Evolutionary conservation across 2,888 invertebrate species (phyloP), one percentile per base, ranked within the genome.

Genomic region (Cryptops parisi): DNA sequence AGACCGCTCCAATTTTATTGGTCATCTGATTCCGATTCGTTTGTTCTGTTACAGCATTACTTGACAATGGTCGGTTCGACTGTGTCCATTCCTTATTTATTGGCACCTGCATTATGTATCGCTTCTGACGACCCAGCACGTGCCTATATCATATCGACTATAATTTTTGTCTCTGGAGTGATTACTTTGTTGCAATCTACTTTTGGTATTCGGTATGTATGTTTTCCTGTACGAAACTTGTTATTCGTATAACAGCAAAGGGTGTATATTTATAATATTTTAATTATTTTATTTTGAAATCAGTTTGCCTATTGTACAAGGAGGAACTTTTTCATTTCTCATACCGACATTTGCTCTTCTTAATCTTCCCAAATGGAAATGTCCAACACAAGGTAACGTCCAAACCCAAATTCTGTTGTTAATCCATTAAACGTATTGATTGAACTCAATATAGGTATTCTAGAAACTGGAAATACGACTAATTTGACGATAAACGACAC

Each of bases 101-200:
- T 62, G 9, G 56, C 58, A 9, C 61, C 61, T 1, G 48, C 54
- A 1, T 27, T 62, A 47, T 62, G 62, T 54, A 60, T 62, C 43
- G 59, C 55, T 47, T 80, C 81, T 59, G 78, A 80, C 40, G 82
- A 84, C 67, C 82, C 82, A 0, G 78, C 79, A 56, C 72, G 82
- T 44, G 82, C 83, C 57, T 76, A 82, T 63, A 81, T 85, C 53
- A 82, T 85, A 57, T 83, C 82, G 1, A 85, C 85, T 0, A 84
- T 85, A 79, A 81, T 85, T 58, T 83, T 85, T 63, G 81, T 85
- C 27, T 84, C 84, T 27, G 81, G 84, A n/a, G 69, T 85, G 2
- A 78, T 84, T 39, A 85, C 85, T 0, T 77, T 80, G 65, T 63
- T 83, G 9, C 85, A 85, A 67, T 72, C 77, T 0, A 82, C 82